Evolutionary conservation across 2,888 invertebrate genomes (phyloP), one percentile per base, ranked within the genome.

Genomic region (Thera britannica): DNA sequence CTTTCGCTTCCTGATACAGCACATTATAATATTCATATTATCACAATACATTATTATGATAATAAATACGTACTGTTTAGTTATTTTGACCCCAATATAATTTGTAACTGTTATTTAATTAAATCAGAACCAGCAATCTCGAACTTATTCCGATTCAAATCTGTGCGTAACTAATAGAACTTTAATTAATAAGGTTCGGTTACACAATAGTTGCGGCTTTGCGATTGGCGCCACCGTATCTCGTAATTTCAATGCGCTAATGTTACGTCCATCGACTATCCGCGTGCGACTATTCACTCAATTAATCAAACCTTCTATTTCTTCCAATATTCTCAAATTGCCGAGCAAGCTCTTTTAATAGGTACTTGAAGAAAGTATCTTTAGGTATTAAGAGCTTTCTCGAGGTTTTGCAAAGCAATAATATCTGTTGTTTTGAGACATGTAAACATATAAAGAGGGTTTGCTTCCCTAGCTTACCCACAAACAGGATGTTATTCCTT

Each of bases 211-310:
- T 75, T 77, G 77, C 75, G 74, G 75, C 75, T 75, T 71, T 68
- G 69, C 76, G 65, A 67, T 63, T 75, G 82, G 75, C 78, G 79
- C 76, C 75, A 73, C 74, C 75, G 71, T 72, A 72, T 68, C 72
- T 70, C 65, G 61, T 61, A 36, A 57, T 68, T 66, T 12, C 34
- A 9, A 9, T 52, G 72, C 66, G 75, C 74, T 77, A 75, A 75
- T 66, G 73, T 82, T 78, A 79, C 79, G 74, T 77, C 74, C 73
- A 72, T 73, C 75, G 79, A 64, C 71, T 76, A 79, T 79, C 77
- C 70, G 77, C 79, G 82, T 80, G 81, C 75, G 83, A 81, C 73
- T 68, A 75, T 77, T 78, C 73, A 23, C 5, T 23, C 7, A 23
- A 48, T 48, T 2, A 48, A 48, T n/a, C n/a, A 48, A 11, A 11